Conservation (phyloP, 2,113 vertebrate species). For the Petromus typicus region DNA sequence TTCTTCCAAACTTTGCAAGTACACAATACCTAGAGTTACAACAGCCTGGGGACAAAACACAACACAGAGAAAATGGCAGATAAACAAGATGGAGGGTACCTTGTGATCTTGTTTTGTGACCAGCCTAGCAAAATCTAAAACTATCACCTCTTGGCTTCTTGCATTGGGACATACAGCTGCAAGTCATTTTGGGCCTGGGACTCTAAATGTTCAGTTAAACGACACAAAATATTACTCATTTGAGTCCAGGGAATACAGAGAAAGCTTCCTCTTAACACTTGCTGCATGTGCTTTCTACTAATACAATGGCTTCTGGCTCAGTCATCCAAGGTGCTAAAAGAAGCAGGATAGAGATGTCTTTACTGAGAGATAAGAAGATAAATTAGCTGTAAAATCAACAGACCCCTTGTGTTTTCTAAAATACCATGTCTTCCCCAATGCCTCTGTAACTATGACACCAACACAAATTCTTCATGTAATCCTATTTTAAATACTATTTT, state of each 20-base stretch:
- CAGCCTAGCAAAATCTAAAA: not conserved
- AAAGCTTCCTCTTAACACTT: not conserved
- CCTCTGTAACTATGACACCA: not conserved
- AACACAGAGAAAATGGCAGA: not conserved
- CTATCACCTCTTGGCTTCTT: not conserved
- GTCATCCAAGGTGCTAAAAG: not conserved
- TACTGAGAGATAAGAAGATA: not conserved
- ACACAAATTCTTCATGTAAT: not conserved
- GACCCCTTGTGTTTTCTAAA: slow-evolving; percentile 8
- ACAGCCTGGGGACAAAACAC: not conserved
- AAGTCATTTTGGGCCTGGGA: not conserved
- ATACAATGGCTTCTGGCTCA: not conserved
- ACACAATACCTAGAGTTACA: not conserved
- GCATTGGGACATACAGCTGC: not conserved
- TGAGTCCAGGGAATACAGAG: not conserved
- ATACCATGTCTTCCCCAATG: not conserved
- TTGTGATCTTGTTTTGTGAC: not conserved
- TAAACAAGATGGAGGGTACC: not conserved
- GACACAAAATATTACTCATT: not conserved
- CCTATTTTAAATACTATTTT: slow-evolving; percentile 23
- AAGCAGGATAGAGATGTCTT: not conserved
- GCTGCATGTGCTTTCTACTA: not conserved
- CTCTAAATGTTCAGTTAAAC: not conserved
- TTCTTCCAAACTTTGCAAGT: not conserved
- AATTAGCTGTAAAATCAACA: not conserved